phyloP scores from a whole-genome alignment of 1,140 invertebrate genomes.

The Diuraphis noxia region DNA sequence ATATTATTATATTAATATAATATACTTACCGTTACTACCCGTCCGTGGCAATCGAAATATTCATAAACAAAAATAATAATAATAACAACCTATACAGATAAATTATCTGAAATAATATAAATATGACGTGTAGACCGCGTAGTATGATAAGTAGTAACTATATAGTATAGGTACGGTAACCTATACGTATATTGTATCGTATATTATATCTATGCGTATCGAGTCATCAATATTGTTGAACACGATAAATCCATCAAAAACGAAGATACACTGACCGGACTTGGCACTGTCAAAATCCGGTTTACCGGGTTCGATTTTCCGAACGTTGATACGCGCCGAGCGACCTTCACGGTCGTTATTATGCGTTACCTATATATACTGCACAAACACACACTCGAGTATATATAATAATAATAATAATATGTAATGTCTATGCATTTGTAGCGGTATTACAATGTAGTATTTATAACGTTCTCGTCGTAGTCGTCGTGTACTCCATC shows the following conservation, averaged over 20 bases:
- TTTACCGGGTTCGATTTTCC: slow-evolving; percentile 21
- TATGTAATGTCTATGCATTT: not conserved
- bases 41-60: not conserved
- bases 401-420: not conserved
- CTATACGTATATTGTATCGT: too few relatives aligned
- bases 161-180: not conserved
- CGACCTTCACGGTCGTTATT: slow-evolving; percentile 3
- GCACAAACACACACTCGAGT: not conserved
- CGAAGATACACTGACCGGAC: not conserved
- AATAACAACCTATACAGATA: not conserved
- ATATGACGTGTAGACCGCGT: not conserved
- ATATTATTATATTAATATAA: not conserved
- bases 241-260: not conserved
- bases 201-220: not conserved
- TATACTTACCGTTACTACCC: not conserved
- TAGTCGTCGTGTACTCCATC: slow-evolving; percentile 10
- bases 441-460: not conserved
- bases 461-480: not conserved
- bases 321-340: not conserved
- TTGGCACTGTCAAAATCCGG: not conserved
- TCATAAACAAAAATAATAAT: not conserved
- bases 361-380: not conserved
- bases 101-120: too few relatives aligned
- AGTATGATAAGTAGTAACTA: not conserved
- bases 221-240: not conserved